phyloP scores from a whole-genome alignment of 2,113 vertebrate genomes.

The Brienomyrus brachyistius region DNA sequence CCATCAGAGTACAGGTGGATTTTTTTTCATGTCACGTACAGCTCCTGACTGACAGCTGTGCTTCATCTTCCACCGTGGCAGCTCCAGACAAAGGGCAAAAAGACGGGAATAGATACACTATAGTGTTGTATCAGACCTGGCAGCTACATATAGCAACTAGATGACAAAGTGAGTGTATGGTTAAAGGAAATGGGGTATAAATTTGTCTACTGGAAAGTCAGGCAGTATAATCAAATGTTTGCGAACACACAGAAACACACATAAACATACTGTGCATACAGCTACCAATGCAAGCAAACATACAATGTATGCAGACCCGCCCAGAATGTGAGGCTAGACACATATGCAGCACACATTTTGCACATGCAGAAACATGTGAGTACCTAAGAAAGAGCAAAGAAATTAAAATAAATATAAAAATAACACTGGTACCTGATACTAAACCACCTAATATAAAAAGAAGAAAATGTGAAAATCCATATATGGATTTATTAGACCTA shows the following conservation, averaged over 20 bases:
- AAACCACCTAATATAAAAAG: neutral
- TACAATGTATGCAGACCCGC: neutral
- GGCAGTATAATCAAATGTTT: neutral
- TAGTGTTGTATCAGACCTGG: neutral
- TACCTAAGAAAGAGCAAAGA: neutral
- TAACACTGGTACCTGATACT: neutral
- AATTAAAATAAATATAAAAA: neutral
- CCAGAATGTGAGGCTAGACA: neutral
- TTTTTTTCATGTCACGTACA: constrained; percentile 1
- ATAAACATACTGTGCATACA: neutral
- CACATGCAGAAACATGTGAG: neutral
- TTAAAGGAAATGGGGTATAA: neutral
- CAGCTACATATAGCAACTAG: neutral
- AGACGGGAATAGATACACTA: neutral
- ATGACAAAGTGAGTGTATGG: neutral
- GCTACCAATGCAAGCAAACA: neutral
- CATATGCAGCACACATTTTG: neutral
- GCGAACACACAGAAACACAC: neutral
- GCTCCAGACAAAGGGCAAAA: neutral
- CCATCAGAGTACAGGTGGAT: neutral
- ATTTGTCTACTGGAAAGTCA: neutral
- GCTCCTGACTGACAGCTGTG: neutral
- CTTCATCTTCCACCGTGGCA: neutral
- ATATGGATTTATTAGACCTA: neutral
- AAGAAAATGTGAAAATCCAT: neutral